phyloP scores from a whole-genome alignment of 2,113 vertebrate species.

The Cochlearius cochlearius region DNA sequence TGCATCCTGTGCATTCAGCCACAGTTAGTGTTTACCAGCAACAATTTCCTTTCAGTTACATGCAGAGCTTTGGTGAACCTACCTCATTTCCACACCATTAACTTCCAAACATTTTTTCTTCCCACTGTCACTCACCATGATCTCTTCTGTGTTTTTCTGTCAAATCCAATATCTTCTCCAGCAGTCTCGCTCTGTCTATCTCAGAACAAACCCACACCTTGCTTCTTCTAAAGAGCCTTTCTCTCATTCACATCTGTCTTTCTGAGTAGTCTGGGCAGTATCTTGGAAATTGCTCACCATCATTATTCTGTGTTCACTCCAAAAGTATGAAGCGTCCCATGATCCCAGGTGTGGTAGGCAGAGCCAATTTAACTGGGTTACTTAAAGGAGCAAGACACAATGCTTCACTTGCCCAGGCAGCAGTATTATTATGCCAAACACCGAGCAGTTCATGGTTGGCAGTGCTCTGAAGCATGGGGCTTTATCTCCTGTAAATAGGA shows the following conservation, averaged over 20 bases:
- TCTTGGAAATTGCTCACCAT: background rate
- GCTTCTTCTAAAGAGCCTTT: background rate
- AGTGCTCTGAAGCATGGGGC: background rate
- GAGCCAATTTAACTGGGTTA: background rate
- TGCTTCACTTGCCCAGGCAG: background rate
- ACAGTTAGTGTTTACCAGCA: constrained; percentile 11
- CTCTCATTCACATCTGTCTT: background rate
- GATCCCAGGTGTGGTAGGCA: background rate
- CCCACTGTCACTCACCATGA: constrained; percentile 19
- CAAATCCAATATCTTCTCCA: constrained; percentile 25
- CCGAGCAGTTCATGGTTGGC: background rate
- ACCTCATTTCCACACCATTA: constrained; percentile 50
- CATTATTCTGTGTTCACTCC: background rate
- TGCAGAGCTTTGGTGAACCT: constrained; percentile 7
- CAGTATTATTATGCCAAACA: background rate
- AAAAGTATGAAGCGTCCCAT: background rate
- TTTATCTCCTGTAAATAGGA: constrained; percentile 41
- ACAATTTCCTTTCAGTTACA: constrained; percentile 13
- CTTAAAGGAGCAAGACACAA: background rate
- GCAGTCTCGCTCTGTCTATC: background rate
- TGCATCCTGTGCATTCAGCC: background rate
- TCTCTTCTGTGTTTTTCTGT: constrained; percentile 28
- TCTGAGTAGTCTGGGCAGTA: background rate
- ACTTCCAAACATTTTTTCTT: constrained; percentile 13
- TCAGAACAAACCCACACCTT: background rate